Evolutionary conservation across 2,797 vertebrate genomes (phyloP), one percentile per base, ranked within the genome.

Genomic region (Geotrypetes seraphini): DNA sequence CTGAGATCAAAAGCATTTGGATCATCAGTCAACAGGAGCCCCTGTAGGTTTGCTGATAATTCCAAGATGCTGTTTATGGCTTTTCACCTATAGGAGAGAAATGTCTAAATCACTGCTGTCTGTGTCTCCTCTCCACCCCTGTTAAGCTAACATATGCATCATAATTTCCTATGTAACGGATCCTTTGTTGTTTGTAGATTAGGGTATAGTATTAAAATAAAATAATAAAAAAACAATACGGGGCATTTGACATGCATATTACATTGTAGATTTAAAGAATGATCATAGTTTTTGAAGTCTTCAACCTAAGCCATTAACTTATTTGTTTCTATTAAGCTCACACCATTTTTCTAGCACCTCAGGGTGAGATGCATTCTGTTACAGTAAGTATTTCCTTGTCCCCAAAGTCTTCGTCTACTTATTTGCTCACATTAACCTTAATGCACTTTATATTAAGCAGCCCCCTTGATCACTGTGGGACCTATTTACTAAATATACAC

Each of bases 181-280:
- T 36, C 61, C 65, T 65, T 63, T 66, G 63, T 42, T 57, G 69
- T 66, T 65, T 61, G 25, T 53, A 59, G 69, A 66, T 69, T 57
- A n/a, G n/a, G n/a, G n/a, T n/a, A 52, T 72, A 69, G 65, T 72
- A 65, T 67, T 69, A n/a, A 69, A 66, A 67, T 57, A 53, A 61
- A 67, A 72, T n/a, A n/a, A n/a, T n/a, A n/a, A n/a, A n/a, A n/a
- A n/a, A 69, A 69, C 69, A 69, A 69, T 63, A 69, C 54, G 57
- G 56, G n/a, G n/a, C n/a, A n/a, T n/a, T 32, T 45, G 28, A 59
- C 55, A 55, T 47, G 54, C 57, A 69, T 63, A 69, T 61, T 53
- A 63, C 59, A 63, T 50, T 65, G 61, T 66, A 69, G 63, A 65
- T 56, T 61, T 67, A 53, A 61, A 50, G 67, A 67, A 67, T 63